Conservation (phyloP, 2,888 invertebrate species). For the Habroteleia sp. region DNA sequence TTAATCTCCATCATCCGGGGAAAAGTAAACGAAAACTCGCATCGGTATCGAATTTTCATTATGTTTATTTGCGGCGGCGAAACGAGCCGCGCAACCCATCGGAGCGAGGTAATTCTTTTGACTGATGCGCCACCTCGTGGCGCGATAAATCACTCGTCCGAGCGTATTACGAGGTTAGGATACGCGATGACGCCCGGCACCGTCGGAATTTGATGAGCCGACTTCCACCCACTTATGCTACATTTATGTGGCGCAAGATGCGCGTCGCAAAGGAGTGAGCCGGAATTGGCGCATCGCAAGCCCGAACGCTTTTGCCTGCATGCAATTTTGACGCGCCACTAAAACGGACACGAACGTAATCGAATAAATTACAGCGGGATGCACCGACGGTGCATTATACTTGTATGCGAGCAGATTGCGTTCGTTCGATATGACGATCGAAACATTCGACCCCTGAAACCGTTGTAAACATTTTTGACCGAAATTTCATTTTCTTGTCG, state of each 20-base stretch:
- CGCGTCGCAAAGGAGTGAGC: constrained; percentile 8
- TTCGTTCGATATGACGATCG: constrained; percentile 5
- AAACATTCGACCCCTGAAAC: constrained; percentile 9
- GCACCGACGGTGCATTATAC: constrained; percentile 19
- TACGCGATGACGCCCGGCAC: constrained; percentile 3
- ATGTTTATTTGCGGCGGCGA: constrained; percentile 25
- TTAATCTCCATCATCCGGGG: constrained; percentile 31
- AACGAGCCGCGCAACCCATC: constrained; percentile 7
- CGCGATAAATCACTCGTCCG: constrained; percentile 34
- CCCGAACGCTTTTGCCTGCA: constrained; percentile 10
- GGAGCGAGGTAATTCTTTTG: constrained; percentile 27
- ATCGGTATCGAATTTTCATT: constrained; percentile 38
- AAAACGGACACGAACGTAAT: constrained; percentile 52
- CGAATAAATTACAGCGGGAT: constrained; percentile 43
- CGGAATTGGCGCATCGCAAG: constrained; percentile 13
- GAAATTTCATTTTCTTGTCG: constrained; percentile 12
- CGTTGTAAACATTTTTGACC: constrained; percentile 18
- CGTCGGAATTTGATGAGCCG: constrained; percentile 39
- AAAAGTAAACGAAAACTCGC: constrained; percentile 39
- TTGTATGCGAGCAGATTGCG: constrained; percentile 15
- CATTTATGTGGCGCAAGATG: constrained; percentile 15
- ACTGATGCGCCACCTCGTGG: constrained; percentile 19
- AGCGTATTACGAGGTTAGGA: constrained; percentile 10
- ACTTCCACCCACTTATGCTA: constrained; percentile 23
- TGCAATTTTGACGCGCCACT: constrained; percentile 40